phyloP scores from a whole-genome alignment of 2,888 invertebrate species.

The Hedychridium roseum region DNA sequence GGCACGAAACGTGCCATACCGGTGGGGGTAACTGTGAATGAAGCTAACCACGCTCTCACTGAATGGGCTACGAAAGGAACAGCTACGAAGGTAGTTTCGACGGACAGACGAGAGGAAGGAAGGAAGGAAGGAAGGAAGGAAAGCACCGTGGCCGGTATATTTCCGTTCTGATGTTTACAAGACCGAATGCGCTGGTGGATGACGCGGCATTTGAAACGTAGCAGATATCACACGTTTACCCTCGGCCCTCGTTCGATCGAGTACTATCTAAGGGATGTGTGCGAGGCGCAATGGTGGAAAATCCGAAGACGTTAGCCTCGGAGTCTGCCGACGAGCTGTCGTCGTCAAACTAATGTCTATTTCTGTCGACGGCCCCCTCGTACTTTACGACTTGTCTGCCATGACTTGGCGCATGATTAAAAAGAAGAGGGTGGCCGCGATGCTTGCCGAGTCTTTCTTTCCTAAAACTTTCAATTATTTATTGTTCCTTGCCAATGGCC shows the following conservation, averaged over 20 bases:
- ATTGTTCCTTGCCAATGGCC: too few relatives aligned
- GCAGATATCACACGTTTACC: conserved; percentile 32
- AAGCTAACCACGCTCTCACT: conserved; percentile 50
- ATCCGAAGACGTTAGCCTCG: conserved; percentile 10
- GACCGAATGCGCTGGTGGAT: conserved; percentile 37
- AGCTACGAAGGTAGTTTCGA: too few relatives aligned
- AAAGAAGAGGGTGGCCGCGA: conserved; percentile 6
- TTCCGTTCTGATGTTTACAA: conserved; percentile 51
- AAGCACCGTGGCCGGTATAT: conserved; percentile 36
- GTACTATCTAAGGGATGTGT: background rate
- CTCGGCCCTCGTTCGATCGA: background rate
- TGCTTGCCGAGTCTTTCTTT: too few relatives aligned
- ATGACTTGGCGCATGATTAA: background rate
- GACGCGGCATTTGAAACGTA: conserved; percentile 47
- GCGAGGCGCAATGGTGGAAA: conserved; percentile 7
- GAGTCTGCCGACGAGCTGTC: conserved; percentile 23
- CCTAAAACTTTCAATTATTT: too few relatives aligned
- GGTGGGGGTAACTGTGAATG: conserved; percentile 50
- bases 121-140: too few relatives aligned
- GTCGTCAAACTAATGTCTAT: conserved; percentile 12
- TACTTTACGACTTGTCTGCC: background rate
- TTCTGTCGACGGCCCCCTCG: background rate
- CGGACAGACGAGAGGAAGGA: too few relatives aligned
- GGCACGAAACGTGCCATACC: conserved; percentile 14
- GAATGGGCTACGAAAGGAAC: conserved; percentile 40